phyloP scores from a whole-genome alignment of 2,888 invertebrate genomes.

The Dendrolimus houi region DNA sequence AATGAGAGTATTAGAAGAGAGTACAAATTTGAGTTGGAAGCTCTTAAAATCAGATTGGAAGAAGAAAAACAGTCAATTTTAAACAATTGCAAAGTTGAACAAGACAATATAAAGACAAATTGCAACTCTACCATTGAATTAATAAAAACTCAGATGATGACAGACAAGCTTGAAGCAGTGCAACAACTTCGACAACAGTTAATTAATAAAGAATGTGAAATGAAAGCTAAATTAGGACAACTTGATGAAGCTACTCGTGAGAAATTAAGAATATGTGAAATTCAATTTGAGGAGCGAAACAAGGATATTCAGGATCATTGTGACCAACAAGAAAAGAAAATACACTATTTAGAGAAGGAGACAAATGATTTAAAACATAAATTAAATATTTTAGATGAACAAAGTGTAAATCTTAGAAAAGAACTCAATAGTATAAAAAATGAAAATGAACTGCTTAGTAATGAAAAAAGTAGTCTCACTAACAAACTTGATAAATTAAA shows the following conservation, averaged over 20 bases:
- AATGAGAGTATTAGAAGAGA: slow-evolving; percentile 70
- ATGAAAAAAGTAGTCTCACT: slow-evolving; percentile 34
- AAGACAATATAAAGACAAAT: slow-evolving; percentile 48
- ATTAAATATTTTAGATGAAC: slow-evolving; percentile 40
- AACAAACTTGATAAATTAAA: slow-evolving; percentile 46
- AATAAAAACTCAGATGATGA: slow-evolving; percentile 44
- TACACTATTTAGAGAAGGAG: slow-evolving; percentile 49
- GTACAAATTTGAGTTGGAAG: slow-evolving; percentile 63
- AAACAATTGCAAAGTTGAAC: slow-evolving; percentile 48
- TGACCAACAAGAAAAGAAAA: slow-evolving; percentile 44
- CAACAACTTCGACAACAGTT: slow-evolving; percentile 49
- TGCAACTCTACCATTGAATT: slow-evolving; percentile 47
- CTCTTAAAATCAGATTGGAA: slow-evolving; percentile 56
- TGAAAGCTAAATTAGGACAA: slow-evolving; percentile 65
- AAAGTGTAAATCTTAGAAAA: slow-evolving; percentile 36
- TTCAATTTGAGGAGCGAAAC: slow-evolving; percentile 65
- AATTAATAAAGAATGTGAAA: slow-evolving; percentile 48
- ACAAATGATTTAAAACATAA: slow-evolving; percentile 46
- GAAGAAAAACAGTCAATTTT: slow-evolving; percentile 60
- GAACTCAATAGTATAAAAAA: slow-evolving; percentile 42
- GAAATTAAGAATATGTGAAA: slow-evolving; percentile 62
- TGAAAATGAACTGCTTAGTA: slow-evolving; percentile 37
- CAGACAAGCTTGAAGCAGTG: slow-evolving; percentile 52
- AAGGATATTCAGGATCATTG: slow-evolving; percentile 52
- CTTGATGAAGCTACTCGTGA: slow-evolving; percentile 61